Evolutionary conservation across 2,797 vertebrate genomes (phyloP).

Genomic region (Crax fasciolata): DNA sequence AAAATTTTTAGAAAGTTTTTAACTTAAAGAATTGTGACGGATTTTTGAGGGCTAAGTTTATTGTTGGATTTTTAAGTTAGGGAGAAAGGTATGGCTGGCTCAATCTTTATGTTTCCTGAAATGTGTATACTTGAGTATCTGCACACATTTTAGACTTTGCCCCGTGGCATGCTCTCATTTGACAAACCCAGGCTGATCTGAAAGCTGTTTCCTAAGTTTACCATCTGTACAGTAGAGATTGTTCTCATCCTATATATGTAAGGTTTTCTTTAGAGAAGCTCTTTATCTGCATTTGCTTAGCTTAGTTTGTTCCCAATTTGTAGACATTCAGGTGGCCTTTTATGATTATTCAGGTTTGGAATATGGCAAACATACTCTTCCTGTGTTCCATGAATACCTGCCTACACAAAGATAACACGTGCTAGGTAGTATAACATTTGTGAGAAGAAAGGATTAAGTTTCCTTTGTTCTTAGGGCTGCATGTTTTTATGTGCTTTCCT

Average conservation of each 20-base stretch:
- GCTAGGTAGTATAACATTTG: neutral
- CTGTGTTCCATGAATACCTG: neutral
- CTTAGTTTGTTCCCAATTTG: neutral
- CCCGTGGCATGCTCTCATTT: neutral
- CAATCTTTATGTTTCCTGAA: neutral
- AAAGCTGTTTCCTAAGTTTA: neutral
- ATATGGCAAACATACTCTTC: neutral
- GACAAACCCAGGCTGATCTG: neutral
- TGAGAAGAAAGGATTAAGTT: neutral
- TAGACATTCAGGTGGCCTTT: accelerated
- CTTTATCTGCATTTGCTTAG: neutral
- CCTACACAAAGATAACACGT: neutral
- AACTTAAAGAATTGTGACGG: neutral
- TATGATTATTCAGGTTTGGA: neutral
- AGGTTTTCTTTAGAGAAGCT: neutral
- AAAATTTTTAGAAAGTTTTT: neutral
- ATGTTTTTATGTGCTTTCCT: neutral
- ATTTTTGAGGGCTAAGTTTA: neutral
- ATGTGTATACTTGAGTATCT: neutral
- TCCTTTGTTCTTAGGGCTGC: neutral
- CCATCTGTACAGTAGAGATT: neutral
- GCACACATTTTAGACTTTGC: neutral
- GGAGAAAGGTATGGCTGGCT: neutral
- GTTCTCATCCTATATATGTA: neutral
- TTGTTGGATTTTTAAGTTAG: neutral